phyloP scores from a whole-genome alignment of 2,888 invertebrate species.

The Cheilosia grossa region DNA sequence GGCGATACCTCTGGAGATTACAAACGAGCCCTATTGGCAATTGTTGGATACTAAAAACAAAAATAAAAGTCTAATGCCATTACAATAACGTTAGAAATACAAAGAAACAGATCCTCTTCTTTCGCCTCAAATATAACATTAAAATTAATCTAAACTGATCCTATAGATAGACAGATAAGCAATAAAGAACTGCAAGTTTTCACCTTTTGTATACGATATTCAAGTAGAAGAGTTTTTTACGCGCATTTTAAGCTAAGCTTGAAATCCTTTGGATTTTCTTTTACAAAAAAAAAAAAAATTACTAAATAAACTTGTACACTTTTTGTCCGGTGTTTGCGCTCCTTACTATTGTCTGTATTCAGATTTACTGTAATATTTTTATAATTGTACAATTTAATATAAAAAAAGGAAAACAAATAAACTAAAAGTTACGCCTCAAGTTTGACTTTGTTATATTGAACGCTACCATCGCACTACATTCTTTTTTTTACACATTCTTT shows the following conservation, averaged over 20 bases:
- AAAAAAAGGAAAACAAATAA: conserved; percentile 18
- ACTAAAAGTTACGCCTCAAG: conserved; percentile 28
- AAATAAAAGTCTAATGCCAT: conserved; percentile 56
- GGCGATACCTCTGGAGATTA: conserved; percentile 97
- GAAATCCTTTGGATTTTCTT: conserved; percentile 28
- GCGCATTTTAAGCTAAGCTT: conserved; percentile 48
- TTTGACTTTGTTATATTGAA: conserved; percentile 27
- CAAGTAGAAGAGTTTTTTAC: conserved; percentile 31
- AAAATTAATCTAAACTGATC: conserved; percentile 56
- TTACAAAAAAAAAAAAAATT: conserved; percentile 15
- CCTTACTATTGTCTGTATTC: conserved; percentile 67
- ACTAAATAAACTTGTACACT: conserved; percentile 51
- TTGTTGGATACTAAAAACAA: conserved; percentile 85
- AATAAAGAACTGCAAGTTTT: conserved; percentile 54
- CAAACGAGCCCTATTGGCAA: conserved; percentile 93
- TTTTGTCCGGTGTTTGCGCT: conserved; percentile 59
- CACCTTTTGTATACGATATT: conserved; percentile 17
- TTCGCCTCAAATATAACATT: conserved; percentile 47
- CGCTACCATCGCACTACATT: conserved; percentile 24
- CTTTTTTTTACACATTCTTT: not conserved
- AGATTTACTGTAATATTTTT: conserved; percentile 71
- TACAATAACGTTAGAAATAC: conserved; percentile 21
- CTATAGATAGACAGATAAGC: conserved; percentile 50
- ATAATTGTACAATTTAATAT: conserved; percentile 71
- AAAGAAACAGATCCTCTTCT: conserved; percentile 46